Percentiles rank a stretch among this genome's conserved stretches.
Evolutionary conservation across 2,113 vertebrate species (phyloP).

Genomic region (Eupsittula cactorum): DNA sequence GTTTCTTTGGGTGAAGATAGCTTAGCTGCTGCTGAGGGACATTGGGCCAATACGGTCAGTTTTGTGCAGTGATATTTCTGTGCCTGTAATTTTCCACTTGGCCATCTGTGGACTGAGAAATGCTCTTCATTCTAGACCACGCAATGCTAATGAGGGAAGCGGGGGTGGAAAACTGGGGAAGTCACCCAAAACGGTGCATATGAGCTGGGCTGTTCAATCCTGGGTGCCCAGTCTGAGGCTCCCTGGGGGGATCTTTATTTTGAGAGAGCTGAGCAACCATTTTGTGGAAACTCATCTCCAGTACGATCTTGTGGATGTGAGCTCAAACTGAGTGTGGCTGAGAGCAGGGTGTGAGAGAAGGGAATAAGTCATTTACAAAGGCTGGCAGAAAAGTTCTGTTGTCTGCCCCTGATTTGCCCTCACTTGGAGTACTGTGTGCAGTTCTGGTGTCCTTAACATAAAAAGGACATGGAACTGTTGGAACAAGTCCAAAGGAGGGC

Average conservation of each 20-base stretch:
- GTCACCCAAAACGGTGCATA: background rate
- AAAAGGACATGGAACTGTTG: no score
- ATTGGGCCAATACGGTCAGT: background rate
- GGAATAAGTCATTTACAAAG: background rate
- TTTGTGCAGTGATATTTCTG: background rate
- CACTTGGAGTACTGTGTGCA: no score
- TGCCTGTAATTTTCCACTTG: background rate
- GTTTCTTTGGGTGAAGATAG: background rate
- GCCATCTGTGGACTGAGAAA: background rate
- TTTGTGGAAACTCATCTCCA: background rate
- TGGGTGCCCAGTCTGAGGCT: fast-evolving
- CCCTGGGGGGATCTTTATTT: background rate
- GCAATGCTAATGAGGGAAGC: background rate
- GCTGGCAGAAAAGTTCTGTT: background rate
- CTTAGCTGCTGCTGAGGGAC: background rate
- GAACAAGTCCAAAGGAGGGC: no score
- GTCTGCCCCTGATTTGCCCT: background rate
- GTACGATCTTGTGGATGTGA: background rate
- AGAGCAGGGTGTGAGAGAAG: background rate
- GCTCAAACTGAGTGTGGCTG: background rate
- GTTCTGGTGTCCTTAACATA: no score
- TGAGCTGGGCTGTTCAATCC: background rate
- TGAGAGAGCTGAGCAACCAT: background rate
- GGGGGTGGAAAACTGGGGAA: background rate
- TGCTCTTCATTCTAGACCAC: background rate